Conservation (phyloP, 2,113 vertebrate species). For the Hippoglossus stenolepis region DNA sequence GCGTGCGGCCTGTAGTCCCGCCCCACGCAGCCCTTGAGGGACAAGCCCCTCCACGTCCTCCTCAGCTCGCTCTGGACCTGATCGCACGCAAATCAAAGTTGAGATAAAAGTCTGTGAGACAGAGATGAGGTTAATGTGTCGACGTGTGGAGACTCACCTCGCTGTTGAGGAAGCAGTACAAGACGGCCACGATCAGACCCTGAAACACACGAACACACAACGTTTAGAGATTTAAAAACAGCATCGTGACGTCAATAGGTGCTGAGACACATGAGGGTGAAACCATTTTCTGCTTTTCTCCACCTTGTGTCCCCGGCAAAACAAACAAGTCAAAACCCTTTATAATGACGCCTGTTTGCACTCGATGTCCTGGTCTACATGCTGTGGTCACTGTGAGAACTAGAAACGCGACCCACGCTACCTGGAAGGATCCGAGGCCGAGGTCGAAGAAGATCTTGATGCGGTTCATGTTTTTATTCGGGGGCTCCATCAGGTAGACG, state of each 20-base stretch:
- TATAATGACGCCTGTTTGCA: no score
- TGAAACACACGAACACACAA: slow-evolving; percentile 64
- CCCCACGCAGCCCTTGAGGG: slow-evolving; percentile 77
- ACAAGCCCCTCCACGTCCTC: slow-evolving; percentile 87
- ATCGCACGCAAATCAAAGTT: background rate
- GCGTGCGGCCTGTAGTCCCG: slow-evolving; percentile 82
- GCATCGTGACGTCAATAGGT: no score
- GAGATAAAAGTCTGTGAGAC: background rate
- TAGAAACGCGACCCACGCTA: background rate
- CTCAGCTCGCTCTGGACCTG: slow-evolving; percentile 92
- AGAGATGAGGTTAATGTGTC: accelerated
- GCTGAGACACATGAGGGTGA: no score
- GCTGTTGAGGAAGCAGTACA: slow-evolving; percentile 94
- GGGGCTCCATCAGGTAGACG: slow-evolving; percentile 80
- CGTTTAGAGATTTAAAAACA: no score
- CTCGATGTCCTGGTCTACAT: no score
- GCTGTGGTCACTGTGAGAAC: no score
- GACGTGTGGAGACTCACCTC: slow-evolving; percentile 83
- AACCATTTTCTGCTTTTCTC: no score
- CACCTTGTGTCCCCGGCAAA: no score
- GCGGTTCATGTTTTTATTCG: slow-evolving; percentile 66
- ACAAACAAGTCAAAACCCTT: no score
- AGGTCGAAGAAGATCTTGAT: slow-evolving; percentile 93
- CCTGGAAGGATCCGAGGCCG: slow-evolving; percentile 92
- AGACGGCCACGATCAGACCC: slow-evolving; percentile 90